phyloP scores from a whole-genome alignment of 2,888 invertebrate species.

The Polydrusus tereticollis region DNA sequence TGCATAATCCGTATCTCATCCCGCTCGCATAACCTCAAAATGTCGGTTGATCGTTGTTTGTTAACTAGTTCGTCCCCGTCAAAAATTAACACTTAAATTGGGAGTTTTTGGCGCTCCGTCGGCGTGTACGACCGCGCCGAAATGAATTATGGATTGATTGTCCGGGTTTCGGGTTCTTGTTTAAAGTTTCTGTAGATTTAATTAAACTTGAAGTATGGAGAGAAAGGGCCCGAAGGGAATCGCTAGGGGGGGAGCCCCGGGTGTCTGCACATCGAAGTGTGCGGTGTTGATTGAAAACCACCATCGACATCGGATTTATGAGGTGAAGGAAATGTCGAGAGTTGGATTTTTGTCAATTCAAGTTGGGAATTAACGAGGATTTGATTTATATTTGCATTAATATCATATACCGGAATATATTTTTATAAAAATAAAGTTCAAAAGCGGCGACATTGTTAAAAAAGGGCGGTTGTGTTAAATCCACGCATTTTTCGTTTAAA shows the following conservation, averaged over 20 bases:
- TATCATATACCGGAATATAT: too few species aligned
- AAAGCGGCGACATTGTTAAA: background rate
- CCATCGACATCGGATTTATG: conserved; percentile 44
- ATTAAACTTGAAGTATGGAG: conserved; percentile 46
- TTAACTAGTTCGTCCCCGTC: conserved; percentile 18
- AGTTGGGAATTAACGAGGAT: conserved; percentile 8
- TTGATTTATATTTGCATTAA: too few species aligned
- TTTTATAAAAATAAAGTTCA: too few species aligned
- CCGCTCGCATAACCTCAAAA: conserved; percentile 5
- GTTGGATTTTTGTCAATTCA: too few species aligned
- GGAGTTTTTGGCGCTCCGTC: conserved; percentile 34
- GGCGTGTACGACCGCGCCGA: conserved; percentile 9
- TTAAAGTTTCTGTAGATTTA: conserved; percentile 50
- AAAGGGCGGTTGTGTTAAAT: background rate
- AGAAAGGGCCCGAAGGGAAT: conserved; percentile 2
- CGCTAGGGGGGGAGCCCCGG: conserved; percentile 7
- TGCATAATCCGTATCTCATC: background rate
- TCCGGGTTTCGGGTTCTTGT: conserved; percentile 42
- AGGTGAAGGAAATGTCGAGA: too few species aligned
- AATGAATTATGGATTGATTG: conserved; percentile 50
- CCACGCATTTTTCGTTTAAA: background rate
- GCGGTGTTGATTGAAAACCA: conserved; percentile 44
- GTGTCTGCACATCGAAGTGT: conserved; percentile 10
- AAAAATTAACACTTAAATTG: conserved; percentile 44
- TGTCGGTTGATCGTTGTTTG: conserved; percentile 8